These are phyloP conservation scores for Ammodramus savannarum DNA, from an alignment of 2,113 vertebrate species.

Conservation along the genomic window DNA sequence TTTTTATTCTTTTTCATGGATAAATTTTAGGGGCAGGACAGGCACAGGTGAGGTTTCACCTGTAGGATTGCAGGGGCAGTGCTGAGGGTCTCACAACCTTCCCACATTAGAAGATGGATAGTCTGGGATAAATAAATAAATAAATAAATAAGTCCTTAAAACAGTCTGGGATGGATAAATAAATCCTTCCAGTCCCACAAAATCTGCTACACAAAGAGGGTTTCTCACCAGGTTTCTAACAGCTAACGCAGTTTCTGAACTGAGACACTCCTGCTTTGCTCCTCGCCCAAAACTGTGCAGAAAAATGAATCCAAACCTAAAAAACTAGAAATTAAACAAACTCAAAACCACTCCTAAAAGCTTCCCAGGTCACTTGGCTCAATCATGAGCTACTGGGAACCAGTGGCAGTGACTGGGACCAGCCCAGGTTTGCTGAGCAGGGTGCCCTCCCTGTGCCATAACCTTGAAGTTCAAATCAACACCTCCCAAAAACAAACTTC, in stretches of 20 bases:
- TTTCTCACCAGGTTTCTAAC: background rate
- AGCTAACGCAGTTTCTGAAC: background rate
- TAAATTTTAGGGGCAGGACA: background rate
- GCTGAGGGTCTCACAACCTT: background rate
- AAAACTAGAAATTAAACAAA: background rate
- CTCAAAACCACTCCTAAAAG: background rate
- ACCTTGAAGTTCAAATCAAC: background rate
- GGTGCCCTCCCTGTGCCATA: background rate
- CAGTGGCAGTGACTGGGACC: background rate
- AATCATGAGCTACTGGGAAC: background rate
- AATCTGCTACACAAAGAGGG: background rate
- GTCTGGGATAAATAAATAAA: background rate
- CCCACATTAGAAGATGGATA: background rate
- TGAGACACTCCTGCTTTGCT: background rate
- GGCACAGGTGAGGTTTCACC: background rate
- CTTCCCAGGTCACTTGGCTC: background rate
- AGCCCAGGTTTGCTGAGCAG: background rate
- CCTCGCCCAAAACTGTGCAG: background rate
- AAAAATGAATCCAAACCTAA: background rate
- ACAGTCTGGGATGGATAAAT: background rate
- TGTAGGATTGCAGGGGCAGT: accelerated
- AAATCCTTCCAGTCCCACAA: background rate
- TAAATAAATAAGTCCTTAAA: background rate
- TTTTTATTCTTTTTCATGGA: background rate
- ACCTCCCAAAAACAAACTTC: background rate